These are phyloP conservation scores for Poecile montanus DNA, from an alignment of 2,797 vertebrate species.

Conservation along the genomic window DNA sequence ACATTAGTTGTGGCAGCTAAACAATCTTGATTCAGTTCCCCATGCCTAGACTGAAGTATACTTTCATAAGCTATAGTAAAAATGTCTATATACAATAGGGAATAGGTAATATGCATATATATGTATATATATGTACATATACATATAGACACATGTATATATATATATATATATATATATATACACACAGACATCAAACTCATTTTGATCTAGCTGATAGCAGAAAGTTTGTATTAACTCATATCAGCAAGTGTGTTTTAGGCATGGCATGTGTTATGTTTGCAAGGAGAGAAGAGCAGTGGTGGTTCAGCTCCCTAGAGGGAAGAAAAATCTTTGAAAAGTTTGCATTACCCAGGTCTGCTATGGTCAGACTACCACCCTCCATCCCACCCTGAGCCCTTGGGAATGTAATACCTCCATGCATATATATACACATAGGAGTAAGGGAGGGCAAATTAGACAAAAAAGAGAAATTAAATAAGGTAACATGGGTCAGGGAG, in stretches of 20 bases:
- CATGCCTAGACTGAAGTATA: constrained; percentile 53
- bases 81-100: constrained; percentile 69
- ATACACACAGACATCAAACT: constrained; percentile 24
- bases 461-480: neutral
- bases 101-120: neutral
- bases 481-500: neutral
- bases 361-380: neutral
- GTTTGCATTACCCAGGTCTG: neutral
- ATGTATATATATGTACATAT: constrained; percentile 43
- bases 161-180: neutral
- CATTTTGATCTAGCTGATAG: constrained; percentile 39
- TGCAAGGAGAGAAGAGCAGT: neutral
- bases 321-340: neutral
- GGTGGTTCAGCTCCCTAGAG: neutral
- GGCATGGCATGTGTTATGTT: constrained; percentile 10
- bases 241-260: constrained; percentile 19
- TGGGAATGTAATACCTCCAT: neutral
- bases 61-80: constrained; percentile 33
- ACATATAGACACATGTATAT: neutral
- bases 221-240: neutral
- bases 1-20: constrained; percentile 17
- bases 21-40: constrained; percentile 32
- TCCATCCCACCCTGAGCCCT: neutral
- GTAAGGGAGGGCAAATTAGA: neutral
- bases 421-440: neutral